Base-by-base conservation (phyloP, 2,888 invertebrate species). In the Chrysopilus asiliformis region DNA sequence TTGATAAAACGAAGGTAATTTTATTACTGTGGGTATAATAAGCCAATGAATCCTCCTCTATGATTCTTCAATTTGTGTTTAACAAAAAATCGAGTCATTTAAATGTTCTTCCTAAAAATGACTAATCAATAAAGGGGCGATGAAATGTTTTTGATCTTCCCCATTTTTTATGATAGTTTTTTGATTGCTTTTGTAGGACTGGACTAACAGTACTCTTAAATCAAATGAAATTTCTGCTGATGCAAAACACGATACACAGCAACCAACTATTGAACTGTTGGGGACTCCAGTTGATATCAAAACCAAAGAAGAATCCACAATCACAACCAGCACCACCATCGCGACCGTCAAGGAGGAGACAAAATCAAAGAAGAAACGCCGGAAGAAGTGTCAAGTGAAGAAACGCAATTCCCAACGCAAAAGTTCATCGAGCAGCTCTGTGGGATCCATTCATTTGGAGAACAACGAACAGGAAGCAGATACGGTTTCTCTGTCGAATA, bases 321-420 rank as follows among this genome's bases (percentile, higher is more conserved):
- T n/a, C n/a, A n/a, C n/a, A 30, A 20, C 25, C 25, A 34, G 10
- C 12, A 14, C 13, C 26, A 38, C 13, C 22, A 63, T 52, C 47
- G 50, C 67, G 29, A 72, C 68, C 40, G 67, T 67, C 14, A 72
- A 72, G 40, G 62, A 62, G 32, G 60, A 59, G 30, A 51, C 53
- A 9, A 61, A 63, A 35, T 52, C 48, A 50, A 85, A 84, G 54
- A 79, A 83, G 58, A 82, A 80, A 57, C 74, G 83, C 37, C 77
- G 82, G 47, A 78, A 81, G 66, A 83, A 78, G 68, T 74, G 76
- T 22, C 70, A 77, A 47, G 76, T 81, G 60, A 84, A 82, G 62
- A 81, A 81, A 65, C 85, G 84, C 56, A 79, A 79, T 49, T 67
- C 71, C 1, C 77, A 79, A 51, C 71, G 82, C 39, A 83, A 83